Evolutionary conservation across 2,888 invertebrate genomes (phyloP), one percentile per base, ranked within the genome.

Genomic region (Palloptera scutellata): DNA sequence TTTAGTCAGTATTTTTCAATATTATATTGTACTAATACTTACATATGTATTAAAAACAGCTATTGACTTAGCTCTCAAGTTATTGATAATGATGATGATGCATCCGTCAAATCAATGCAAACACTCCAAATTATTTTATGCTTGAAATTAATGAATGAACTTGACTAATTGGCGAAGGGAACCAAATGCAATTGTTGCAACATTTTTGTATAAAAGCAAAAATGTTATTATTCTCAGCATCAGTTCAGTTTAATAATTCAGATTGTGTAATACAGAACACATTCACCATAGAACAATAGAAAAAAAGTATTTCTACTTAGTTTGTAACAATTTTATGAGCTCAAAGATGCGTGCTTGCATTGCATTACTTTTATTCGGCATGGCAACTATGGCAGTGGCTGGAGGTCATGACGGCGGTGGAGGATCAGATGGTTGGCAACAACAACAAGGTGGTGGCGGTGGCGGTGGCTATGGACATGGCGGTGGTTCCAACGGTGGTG

Each of bases 281-380:
- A 48, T 6, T 48, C 10, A 15, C 8, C n/a, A 54, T n/a, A 57
- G n/a, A 15, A 66, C 52, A 10, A 19, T 11, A 59, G 11, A 43
- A 17, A 9, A 15, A 51, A 52, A 30, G 19, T 45, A 5, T 12
- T 30, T 1, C 12, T 52, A 58, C 12, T 20, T 40, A 17, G 3
- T 13, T 55, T 12, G 58, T 43, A 54, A 57, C 40, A 41, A 55
- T 13, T 8, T 43, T 11, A 52, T 17, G 55, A 64, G 17, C 60
- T 55, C n/a, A 41, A 73, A 72, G 66, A 79, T 79, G 79, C 79
- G 80, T 61, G 45, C 73, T 68, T 74, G 68, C 71, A 72, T 63
- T 74, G 42, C 62, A 48, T 51, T 79, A 66, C 65, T 75, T 41
- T 68, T 76, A 19, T 72, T 78, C 55, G 70, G 74, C 40, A 15